Evolutionary conservation across 2,888 invertebrate genomes (phyloP), one percentile per base, ranked within the genome.

Genomic region (Drosophila antonietae): DNA sequence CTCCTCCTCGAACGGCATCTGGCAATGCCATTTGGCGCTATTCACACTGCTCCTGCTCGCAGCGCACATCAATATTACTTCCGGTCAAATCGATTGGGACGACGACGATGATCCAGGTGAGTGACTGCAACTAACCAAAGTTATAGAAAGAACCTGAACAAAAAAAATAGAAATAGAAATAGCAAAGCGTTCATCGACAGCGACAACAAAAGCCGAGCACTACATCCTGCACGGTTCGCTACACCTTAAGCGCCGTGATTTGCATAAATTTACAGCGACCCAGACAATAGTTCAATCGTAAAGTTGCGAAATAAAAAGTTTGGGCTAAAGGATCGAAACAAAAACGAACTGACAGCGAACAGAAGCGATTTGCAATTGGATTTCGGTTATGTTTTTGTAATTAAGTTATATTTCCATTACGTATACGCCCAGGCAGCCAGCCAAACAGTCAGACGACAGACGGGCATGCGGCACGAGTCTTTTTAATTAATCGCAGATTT

Each of bases 61-160:
- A 68, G 88, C 90, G 65, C 84, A 90, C 78, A 86, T 92, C 73
- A 87, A 83, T 75, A 86, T 83, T 69, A 90, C 92, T 78, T 91
- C 90, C 78, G 93, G 92, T 75, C 93, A 93, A 91, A 93, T 93
- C 80, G 93, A 93, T 88, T 93, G 93, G 93, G 93, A 93, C 73
- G 93, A 93, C 75, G 93, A 93, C 77, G 93, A 93, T 85, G 93
- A 93, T 92, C 93, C 93, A 91, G 93, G 93, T 93, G 88, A 91
- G 91, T 90, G 68, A 78, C 89, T 90, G 46, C 44, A 31, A 47
- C 8, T 60, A 46, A 3, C 39, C 20, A 20, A 56, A 43, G 55
- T 49, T 59, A 33, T 33, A 44, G 31, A 20, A 14, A 31, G n/a
- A n/a, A 18, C 3, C 33, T 10, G 31, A 28, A 28, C 1, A 33